These are phyloP conservation scores for Pteropus alecto DNA, from an alignment of 2,113 vertebrate genomes.

Conservation along the genomic window DNA sequence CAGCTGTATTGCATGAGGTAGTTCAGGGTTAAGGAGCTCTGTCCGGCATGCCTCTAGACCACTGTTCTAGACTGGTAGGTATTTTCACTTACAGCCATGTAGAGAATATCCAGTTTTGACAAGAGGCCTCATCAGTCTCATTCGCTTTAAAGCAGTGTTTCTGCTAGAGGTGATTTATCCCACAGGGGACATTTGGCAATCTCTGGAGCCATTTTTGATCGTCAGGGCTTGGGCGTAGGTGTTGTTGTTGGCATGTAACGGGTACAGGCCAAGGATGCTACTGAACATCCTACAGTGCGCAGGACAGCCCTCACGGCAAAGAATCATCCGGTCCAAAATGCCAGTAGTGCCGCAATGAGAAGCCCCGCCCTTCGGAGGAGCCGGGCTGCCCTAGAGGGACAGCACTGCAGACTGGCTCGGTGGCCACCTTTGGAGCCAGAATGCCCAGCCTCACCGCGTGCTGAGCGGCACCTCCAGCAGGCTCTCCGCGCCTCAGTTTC, in stretches of 20 bases:
- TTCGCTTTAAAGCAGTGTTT: neutral
- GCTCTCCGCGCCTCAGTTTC: neutral
- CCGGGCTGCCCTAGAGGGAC: accelerated
- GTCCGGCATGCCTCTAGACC: neutral
- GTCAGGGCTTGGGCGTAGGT: neutral
- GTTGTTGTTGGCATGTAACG: neutral
- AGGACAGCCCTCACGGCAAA: neutral
- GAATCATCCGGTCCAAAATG: neutral
- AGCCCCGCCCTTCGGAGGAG: neutral
- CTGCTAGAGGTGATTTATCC: neutral
- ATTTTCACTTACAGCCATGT: neutral
- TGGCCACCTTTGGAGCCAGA: neutral
- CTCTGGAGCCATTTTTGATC: neutral
- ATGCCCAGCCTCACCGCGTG: neutral
- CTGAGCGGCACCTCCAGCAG: neutral
- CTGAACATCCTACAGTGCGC: accelerated
- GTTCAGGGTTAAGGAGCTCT: neutral
- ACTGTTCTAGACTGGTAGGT: neutral
- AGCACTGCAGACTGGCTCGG: neutral
- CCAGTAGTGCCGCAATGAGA: neutral
- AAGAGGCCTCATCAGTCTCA: neutral
- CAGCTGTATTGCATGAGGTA: neutral
- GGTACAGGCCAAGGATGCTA: neutral
- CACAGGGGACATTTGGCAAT: neutral
- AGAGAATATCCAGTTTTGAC: neutral